Evolutionary conservation across 1,140 invertebrate genomes (phyloP).

Genomic region (Neodiprion pinetum): DNA sequence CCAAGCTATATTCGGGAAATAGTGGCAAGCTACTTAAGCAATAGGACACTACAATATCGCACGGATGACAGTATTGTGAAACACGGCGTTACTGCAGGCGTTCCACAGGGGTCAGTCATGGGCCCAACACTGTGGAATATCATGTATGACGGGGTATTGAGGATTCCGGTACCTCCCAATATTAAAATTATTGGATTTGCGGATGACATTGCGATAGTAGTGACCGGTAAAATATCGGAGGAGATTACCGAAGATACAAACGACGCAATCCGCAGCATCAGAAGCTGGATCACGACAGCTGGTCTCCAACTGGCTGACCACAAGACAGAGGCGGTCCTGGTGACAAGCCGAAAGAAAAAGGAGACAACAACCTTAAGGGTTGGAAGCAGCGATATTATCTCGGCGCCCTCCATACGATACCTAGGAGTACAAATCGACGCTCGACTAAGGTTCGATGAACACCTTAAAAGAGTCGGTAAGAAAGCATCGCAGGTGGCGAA

Average conservation of each 20-base stretch:
- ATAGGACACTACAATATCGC: constrained; percentile 34
- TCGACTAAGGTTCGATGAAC: background rate
- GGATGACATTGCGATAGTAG: constrained; percentile 46
- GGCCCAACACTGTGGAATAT: constrained; percentile 56
- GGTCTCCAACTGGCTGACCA: constrained; percentile 26
- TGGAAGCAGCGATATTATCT: background rate
- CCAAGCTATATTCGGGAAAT: constrained; percentile 37
- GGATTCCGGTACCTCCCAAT: constrained; percentile 26
- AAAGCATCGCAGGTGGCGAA: background rate
- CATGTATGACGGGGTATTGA: constrained; percentile 49
- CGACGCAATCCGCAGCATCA: constrained; percentile 10
- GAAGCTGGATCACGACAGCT: constrained; percentile 35
- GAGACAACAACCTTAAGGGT: background rate
- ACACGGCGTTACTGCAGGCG: constrained; percentile 45
- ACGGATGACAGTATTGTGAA: constrained; percentile 16
- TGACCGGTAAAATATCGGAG: constrained; percentile 35
- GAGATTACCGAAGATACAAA: constrained; percentile 34
- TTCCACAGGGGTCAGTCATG: constrained; percentile 59
- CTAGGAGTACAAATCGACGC: constrained; percentile 16
- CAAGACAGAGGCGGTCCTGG: constrained; percentile 26
- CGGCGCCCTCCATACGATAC: constrained; percentile 9
- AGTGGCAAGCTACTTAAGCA: constrained; percentile 44
- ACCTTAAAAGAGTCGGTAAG: background rate
- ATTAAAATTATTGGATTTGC: constrained; percentile 46
- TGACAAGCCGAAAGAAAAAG: background rate